A percentile compares a stretch with the other conserved stretches of the same genome.
These are phyloP conservation scores for Pseudorhiza aurosa DNA, from an alignment of 30 jellyfish, hydroid and myxozoan genomes.

Conservation along the genomic window DNA sequence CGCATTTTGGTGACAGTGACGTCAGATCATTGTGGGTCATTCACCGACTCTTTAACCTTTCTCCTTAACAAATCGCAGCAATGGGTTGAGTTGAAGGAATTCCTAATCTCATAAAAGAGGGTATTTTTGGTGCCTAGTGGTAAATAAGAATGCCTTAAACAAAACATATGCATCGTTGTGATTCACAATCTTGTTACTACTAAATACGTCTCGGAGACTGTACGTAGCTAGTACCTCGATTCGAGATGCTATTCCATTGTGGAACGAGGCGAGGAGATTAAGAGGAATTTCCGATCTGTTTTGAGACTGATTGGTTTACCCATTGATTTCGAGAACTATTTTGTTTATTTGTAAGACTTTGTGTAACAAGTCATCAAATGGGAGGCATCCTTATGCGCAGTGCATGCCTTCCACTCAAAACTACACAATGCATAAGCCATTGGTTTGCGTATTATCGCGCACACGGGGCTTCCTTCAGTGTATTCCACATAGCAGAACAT, in stretches of 20 bases:
- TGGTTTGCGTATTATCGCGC: not conserved
- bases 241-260: slow-evolving; percentile 42
- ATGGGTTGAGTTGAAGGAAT: not conserved
- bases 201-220: slow-evolving; percentile 7
- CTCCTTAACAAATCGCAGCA: not conserved
- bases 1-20: too few relatives aligned
- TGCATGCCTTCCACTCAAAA: not conserved
- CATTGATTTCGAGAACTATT: not conserved
- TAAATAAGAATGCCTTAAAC: slow-evolving; percentile 8
- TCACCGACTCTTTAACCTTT: too few relatives aligned
- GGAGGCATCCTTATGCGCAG: slow-evolving; percentile 9
- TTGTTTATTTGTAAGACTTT: slow-evolving; percentile 58
- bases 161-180: not conserved
- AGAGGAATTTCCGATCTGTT: slow-evolving; percentile 53
- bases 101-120: slow-evolving; percentile 7
- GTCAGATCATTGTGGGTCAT: too few relatives aligned
- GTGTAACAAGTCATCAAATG: slow-evolving; percentile 23
- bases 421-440: not conserved
- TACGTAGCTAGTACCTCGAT: slow-evolving; percentile 56
- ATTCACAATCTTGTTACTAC: slow-evolving; percentile 6
- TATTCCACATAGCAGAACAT: not conserved
- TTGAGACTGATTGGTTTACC: slow-evolving; percentile 28
- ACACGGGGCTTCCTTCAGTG: not conserved
- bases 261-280: slow-evolving; percentile 45
- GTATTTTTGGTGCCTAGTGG: not conserved